Evolutionary conservation across 2,797 vertebrate species (phyloP).

Genomic region (Typhlichthys eigenmanni): DNA sequence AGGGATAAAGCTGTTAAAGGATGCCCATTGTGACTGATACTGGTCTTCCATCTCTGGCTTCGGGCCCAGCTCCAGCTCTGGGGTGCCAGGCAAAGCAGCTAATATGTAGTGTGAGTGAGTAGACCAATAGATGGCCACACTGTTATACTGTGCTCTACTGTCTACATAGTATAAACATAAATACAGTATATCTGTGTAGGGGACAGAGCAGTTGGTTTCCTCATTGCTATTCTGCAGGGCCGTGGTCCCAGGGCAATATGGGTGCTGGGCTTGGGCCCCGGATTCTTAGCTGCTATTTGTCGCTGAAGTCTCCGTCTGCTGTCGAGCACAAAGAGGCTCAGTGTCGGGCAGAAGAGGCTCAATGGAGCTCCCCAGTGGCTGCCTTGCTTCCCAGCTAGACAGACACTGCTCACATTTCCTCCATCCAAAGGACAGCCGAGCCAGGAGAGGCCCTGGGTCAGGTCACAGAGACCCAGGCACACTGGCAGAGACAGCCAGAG

Average conservation of each 20-base stretch:
- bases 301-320: slow-evolving; percentile 70
- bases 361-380: slow-evolving; percentile 74
- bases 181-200: slow-evolving; percentile 40
- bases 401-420: slow-evolving; percentile 71
- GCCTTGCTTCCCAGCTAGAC: slow-evolving; percentile 57
- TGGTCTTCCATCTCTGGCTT: slow-evolving; percentile 39
- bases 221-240: slow-evolving; percentile 68
- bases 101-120: slow-evolving; percentile 30
- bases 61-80: slow-evolving; percentile 32
- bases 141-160: no score
- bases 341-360: slow-evolving; percentile 73
- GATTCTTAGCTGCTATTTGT: slow-evolving; percentile 78
- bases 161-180: no score
- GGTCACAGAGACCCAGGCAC: slow-evolving; percentile 51
- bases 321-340: slow-evolving; percentile 77
- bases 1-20: slow-evolving; percentile 50
- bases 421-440: slow-evolving; percentile 61
- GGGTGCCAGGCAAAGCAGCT: slow-evolving; percentile 27
- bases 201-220: slow-evolving; percentile 51
- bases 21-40: slow-evolving; percentile 55
- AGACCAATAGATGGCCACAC: slow-evolving; percentile 32
- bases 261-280: slow-evolving; percentile 48
- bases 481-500: slow-evolving; percentile 39
- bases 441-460: slow-evolving; percentile 58
- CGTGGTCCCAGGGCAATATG: slow-evolving; percentile 12